phyloP scores from a whole-genome alignment of 2,888 invertebrate species.

The Thysanoteuthis rhombus region DNA sequence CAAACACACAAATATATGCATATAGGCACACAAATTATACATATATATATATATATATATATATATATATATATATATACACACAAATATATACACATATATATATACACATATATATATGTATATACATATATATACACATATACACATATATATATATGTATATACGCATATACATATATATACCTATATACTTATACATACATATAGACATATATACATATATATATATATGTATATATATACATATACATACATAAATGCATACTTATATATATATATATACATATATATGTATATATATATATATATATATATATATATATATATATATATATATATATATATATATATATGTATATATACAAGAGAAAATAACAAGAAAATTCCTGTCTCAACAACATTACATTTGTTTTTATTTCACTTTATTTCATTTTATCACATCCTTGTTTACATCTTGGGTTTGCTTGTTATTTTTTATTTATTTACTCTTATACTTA shows the following conservation, averaged over 20 bases:
- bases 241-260: not conserved
- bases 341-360: not conserved
- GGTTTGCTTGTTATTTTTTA: not conserved
- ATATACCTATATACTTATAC: not conserved
- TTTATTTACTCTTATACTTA: not conserved
- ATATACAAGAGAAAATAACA: not conserved
- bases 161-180: not conserved
- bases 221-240: not conserved
- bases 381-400: not conserved
- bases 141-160: too few species aligned
- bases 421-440: not conserved
- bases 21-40: not conserved
- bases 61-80: not conserved
- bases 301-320: not conserved
- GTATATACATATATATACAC: too few species aligned
- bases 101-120: not conserved
- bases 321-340: not conserved
- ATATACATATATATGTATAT: not conserved
- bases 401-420: not conserved
- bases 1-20: not conserved
- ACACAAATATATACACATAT: not conserved
- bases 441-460: conserved; percentile 1
- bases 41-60: not conserved
- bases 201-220: not conserved
- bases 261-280: not conserved